Evolutionary conservation across 2,797 vertebrate genomes (phyloP), one percentile per base, ranked within the genome.

Genomic region (Ciconia nigra): DNA sequence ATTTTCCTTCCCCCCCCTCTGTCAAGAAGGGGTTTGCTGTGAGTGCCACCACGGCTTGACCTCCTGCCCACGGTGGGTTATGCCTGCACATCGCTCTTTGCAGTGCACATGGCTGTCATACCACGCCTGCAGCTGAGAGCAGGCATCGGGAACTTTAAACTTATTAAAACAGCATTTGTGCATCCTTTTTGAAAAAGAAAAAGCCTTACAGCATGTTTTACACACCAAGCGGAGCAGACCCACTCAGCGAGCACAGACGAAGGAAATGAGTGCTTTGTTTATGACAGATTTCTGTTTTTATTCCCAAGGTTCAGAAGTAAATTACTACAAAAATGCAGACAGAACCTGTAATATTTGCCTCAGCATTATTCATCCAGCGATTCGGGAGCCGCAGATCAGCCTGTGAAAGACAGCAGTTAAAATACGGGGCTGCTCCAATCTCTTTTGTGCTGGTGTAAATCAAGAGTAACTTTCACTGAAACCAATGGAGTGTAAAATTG

Each of bases 291-390:
- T 85, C 90, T 91, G 67, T 4, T 77, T 90, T 92, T 83, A 95
- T 89, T 96, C 95, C 91, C 95, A 80, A 96, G 94, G 91, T 95
- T 96, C 93, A 57, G 88, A 28, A 97, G 93, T 90, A 97, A 96
- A 95, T 96, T 90, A 90, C 86, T 47, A 67, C 86, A 57, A 88
- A 96, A 97, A 90, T 3, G 52, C 87, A 95, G 74, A 29, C 84
- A 78, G 94, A 93, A 93, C 74, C 61, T 28, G 63, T 46, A 41
- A 67, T 37, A 83, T 96, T 94, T 81, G 74, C 74, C 63, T 93
- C 52, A 9, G 52, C 78, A 51, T 96, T 93, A 96, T 83, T 96
- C 88, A 97, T 51, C 90, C 89, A 31, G 95, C 49, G 28, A 49
- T 79, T 66, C 3, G 33, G 78, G 86, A 94, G 88, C 78, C 0